Percentiles rank a stretch among this genome's conserved stretches.
phyloP scores from a whole-genome alignment of 2,113 vertebrate species.

The Pimephales promelas region DNA sequence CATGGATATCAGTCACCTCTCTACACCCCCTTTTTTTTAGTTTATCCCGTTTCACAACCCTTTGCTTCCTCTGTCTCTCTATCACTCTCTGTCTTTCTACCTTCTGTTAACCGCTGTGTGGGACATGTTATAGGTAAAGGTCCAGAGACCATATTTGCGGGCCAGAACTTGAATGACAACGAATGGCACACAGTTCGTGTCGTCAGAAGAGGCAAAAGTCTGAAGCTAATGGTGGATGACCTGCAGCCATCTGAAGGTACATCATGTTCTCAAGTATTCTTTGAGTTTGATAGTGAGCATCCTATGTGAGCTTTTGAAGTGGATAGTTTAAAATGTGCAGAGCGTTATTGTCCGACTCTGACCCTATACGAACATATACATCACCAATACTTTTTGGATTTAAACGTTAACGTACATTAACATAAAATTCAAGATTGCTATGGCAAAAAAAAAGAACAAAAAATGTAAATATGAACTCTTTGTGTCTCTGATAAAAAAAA shows the following conservation, averaged over 20 bases:
- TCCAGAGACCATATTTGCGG: conserved; percentile 99
- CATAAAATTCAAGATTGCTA: not conserved
- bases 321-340: not conserved
- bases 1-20: conserved; percentile 19
- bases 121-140: conserved; percentile 99
- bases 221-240: conserved; percentile 97
- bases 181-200: conserved; percentile 99
- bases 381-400: not conserved
- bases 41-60: conserved; percentile 22
- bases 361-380: not conserved
- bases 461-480: not conserved
- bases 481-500: not conserved
- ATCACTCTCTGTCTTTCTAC: conserved; percentile 27
- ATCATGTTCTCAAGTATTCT: conserved; percentile 13
- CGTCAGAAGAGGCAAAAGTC: conserved; percentile 92
- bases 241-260: conserved; percentile 84
- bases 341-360: not conserved
- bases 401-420: not conserved
- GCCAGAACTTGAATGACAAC: conserved; percentile 99
- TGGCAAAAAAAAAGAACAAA: not conserved
- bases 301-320: not conserved
- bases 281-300: not conserved
- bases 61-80: conserved; percentile 47
- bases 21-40: not conserved
- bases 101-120: conserved; percentile 83